Conservation (phyloP, 2,113 vertebrate species). For the Pristiophorus japonicus region DNA sequence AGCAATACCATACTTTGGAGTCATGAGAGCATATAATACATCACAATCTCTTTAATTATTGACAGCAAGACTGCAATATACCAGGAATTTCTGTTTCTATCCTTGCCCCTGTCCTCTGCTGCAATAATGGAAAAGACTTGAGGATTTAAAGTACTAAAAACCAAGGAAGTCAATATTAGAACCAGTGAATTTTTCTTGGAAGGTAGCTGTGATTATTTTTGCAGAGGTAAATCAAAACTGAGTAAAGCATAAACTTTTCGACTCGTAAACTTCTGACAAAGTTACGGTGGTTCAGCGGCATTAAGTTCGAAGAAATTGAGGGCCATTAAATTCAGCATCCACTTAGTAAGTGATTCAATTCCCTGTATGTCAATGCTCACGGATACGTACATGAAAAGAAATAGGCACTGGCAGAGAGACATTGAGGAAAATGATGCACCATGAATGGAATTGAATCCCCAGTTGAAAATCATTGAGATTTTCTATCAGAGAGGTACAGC, state of each 20-base stretch:
- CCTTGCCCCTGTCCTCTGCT: not conserved
- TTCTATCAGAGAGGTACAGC: not conserved
- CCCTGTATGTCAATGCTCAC: not conserved
- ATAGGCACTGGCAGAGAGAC: not conserved
- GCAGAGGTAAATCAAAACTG: not conserved
- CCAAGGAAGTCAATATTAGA: not conserved
- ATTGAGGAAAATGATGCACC: not conserved
- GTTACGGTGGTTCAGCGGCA: not conserved
- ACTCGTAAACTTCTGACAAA: not conserved
- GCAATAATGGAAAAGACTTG: not conserved
- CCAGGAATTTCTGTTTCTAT: not conserved
- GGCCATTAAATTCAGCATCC: too few relatives aligned
- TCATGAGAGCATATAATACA: not conserved
- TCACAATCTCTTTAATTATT: slow-evolving; percentile 20
- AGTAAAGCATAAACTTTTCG: not conserved
- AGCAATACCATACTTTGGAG: not conserved
- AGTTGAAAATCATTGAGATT: not conserved
- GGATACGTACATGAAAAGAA: not conserved
- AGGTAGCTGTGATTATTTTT: not conserved
- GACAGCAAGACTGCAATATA: not conserved
- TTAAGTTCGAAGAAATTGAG: not conserved
- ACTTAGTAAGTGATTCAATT: not conserved
- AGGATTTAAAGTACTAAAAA: not conserved
- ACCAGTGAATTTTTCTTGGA: not conserved
- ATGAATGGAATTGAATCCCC: not conserved